Evolutionary conservation across 1,140 invertebrate species (phyloP).

Genomic region (Brachionus angularis): DNA sequence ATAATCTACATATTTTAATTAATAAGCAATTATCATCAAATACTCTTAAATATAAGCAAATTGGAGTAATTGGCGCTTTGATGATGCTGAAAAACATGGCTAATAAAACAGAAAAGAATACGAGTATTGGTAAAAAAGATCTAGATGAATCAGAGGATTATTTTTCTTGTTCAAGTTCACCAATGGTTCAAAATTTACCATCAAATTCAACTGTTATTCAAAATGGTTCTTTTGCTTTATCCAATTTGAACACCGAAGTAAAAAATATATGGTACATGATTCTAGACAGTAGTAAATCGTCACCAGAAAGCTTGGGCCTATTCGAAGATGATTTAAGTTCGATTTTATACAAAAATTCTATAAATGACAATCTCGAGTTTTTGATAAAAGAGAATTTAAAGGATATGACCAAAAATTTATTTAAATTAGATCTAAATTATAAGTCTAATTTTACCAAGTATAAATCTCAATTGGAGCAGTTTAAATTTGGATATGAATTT

Average conservation of each 20-base stretch:
- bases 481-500: conserved; percentile 17
- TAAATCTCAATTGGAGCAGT: background rate
- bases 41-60: conserved; percentile 27
- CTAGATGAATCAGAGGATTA: background rate
- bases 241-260: background rate
- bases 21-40: conserved; percentile 34
- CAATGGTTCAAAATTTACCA: conserved; percentile 1
- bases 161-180: conserved; percentile 18
- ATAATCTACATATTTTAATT: conserved; percentile 22
- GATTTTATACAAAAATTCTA: conserved; percentile 4
- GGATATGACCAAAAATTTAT: conserved; percentile 24
- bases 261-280: conserved; percentile 43
- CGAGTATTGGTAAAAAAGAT: background rate
- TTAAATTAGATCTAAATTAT: conserved; percentile 28
- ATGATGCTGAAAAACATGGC: conserved; percentile 30
- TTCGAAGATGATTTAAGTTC: conserved; percentile 35
- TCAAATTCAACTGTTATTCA: conserved; percentile 21
- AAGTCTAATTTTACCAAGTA: conserved; percentile 4
- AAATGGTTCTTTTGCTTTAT: conserved; percentile 3
- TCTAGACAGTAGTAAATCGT: background rate
- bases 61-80: conserved; percentile 34
- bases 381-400: conserved; percentile 37
- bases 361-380: background rate
- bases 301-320: conserved; percentile 28
- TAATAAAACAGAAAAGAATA: background rate